Base-by-base conservation (phyloP, 2,113 vertebrate genomes). In the Menidia beryllina region DNA sequence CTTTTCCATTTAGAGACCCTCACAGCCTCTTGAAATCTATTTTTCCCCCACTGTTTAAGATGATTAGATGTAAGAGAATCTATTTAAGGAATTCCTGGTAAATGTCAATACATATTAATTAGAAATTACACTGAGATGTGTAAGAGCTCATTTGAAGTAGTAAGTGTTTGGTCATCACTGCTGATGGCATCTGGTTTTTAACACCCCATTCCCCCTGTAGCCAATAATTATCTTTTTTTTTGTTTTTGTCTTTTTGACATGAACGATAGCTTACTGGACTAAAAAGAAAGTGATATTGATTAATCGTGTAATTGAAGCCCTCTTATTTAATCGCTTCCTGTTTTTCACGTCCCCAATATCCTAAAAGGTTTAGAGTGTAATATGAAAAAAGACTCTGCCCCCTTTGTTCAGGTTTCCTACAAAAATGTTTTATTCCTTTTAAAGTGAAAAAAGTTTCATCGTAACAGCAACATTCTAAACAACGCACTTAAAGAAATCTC, bases 271-370 rank as follows among this genome's bases (percentile, higher is more conserved):
- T 66, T 53, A 77, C 56, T 70, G 61, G 47, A 45, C 26, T 15
- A 55, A 74, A 43, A 48, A 74, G 43, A 72, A 74, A 83, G 49
- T 63, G 59, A 34, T 77, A 81, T 81, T 69, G 68, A 87, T 75
- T 55, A 41, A 41, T 64, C 2, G 0, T 77, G 61, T 70, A 75
- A 84, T 75, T 80, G 47, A 66, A 80, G 63, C 38, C 47, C 51
- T 61, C 21, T 68, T 24, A 68, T 79, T 79, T 70, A 43, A 72
- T 72, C 58, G 62, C 34, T 53, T n/a, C 7, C 39, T 69, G 36
- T 25, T 69, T 83, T 62, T 64, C 27, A 81, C 79, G 77, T 70
- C 21, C 49, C 67, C 53, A 54, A 64, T 57, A 65, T 63, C 49
- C 52, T 23, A 17, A 30, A 6, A 11, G 50, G 25, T 50, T 47